Conservation (phyloP, 2,888 invertebrate species). For the Oligia fasciuncula region DNA sequence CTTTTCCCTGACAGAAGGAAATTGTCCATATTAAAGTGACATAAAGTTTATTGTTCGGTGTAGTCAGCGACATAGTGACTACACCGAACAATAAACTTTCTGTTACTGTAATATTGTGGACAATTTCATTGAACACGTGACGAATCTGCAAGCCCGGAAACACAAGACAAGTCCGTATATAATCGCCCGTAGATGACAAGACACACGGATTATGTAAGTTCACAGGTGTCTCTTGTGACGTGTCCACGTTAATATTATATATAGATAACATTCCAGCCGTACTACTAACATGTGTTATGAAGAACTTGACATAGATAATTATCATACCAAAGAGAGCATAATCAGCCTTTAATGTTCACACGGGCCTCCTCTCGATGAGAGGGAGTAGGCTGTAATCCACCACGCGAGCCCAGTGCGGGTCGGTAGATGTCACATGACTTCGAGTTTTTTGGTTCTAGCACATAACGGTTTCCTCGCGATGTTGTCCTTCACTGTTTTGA, state of each 20-base stretch:
- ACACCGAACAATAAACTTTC: no score
- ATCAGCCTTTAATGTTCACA: not conserved
- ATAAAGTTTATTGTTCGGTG: no score
- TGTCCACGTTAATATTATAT: conserved; percentile 17
- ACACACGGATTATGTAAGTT: not conserved
- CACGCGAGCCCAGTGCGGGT: not conserved
- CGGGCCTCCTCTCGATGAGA: not conserved
- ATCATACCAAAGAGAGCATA: not conserved
- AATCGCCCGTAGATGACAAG: not conserved
- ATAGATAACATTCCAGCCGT: conserved; percentile 8
- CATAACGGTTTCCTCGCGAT: not conserved
- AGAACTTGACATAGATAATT: conserved; percentile 1
- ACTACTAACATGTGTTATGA: not conserved
- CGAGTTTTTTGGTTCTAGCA: not conserved
- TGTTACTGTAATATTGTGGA: no score
- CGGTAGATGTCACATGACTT: not conserved
- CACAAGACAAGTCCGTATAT: not conserved
- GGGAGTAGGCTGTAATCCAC: not conserved
- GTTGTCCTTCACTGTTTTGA: not conserved
- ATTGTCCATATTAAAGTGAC: no score
- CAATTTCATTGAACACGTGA: not conserved
- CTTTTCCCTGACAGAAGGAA: not conserved
- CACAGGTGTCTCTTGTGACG: conserved; percentile 19
- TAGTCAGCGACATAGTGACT: no score
- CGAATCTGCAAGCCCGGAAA: not conserved